Conservation (phyloP, 1,140 invertebrate species). For the Charaxes varanes region DNA sequence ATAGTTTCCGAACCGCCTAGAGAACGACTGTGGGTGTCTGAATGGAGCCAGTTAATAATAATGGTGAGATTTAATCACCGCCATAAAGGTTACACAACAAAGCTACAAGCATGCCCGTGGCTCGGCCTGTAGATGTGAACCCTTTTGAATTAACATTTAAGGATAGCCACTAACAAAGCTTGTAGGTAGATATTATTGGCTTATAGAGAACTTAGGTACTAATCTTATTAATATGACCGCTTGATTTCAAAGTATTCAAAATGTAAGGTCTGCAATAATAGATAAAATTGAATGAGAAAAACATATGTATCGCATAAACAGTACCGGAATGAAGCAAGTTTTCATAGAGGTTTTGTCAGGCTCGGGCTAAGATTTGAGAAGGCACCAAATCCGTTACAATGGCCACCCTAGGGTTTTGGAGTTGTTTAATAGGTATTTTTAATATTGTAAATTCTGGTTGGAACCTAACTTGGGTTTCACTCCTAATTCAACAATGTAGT, state of each 20-base stretch:
- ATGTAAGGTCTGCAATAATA: background rate
- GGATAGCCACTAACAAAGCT: constrained; percentile 54
- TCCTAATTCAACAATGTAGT: too few relatives aligned
- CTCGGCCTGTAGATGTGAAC: constrained; percentile 48
- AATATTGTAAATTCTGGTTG: too few relatives aligned
- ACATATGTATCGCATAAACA: too few relatives aligned
- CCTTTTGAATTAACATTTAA: constrained; percentile 48
- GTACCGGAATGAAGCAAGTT: too few relatives aligned
- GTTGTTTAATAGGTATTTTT: too few relatives aligned
- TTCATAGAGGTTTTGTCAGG: too few relatives aligned
- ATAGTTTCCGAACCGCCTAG: constrained; percentile 67
- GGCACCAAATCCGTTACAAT: too few relatives aligned
- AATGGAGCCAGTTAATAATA: constrained; percentile 74
- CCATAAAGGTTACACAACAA: constrained; percentile 68
- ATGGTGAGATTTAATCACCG: constrained; percentile 73
- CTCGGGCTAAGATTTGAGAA: too few relatives aligned
- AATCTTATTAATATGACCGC: constrained; percentile 43
- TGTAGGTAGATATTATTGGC: constrained; percentile 40
- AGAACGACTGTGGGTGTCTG: constrained; percentile 70
- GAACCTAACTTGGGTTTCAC: too few relatives aligned
- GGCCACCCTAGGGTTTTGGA: too few relatives aligned
- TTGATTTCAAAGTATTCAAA: background rate
- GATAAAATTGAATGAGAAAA: too few relatives aligned
- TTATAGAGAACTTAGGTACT: constrained; percentile 40
- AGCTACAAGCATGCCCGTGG: constrained; percentile 56